Evolutionary conservation across 2,888 invertebrate species (phyloP).

Genomic region (Fragum fragum): DNA sequence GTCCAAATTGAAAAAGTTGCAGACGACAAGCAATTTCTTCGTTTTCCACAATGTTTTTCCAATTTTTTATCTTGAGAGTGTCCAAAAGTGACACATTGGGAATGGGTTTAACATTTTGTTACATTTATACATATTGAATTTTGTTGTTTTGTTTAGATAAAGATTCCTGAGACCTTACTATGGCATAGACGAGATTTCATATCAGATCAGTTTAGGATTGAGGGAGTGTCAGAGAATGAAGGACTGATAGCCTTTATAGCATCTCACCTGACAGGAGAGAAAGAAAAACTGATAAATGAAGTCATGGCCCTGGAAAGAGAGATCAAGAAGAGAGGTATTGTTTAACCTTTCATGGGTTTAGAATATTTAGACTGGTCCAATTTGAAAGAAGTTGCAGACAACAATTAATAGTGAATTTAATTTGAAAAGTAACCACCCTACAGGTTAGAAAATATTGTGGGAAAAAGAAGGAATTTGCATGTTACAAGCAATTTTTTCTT

Average conservation of each 20-base stretch:
- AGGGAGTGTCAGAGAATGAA: conserved; percentile 64
- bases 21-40: too few species aligned
- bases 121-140: too few species aligned
- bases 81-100: background rate
- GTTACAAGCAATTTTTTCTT: too few species aligned
- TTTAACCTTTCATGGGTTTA: too few species aligned
- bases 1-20: too few species aligned
- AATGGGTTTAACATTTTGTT: background rate
- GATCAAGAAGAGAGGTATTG: conserved; percentile 14
- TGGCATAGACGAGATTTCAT: conserved; percentile 80
- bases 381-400: too few species aligned
- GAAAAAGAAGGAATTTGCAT: too few species aligned
- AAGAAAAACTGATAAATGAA: conserved; percentile 67
- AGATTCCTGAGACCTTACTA: conserved; percentile 78
- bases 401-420: too few species aligned
- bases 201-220: conserved; percentile 47
- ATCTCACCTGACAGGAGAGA: conserved; percentile 66
- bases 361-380: too few species aligned
- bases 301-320: conserved; percentile 64
- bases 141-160: conserved; percentile 69
- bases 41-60: too few species aligned
- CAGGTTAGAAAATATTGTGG: too few species aligned
- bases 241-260: conserved; percentile 76
- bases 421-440: too few species aligned
- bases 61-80: background rate